Percentiles rank a stretch among this genome's conserved stretches.
Conservation (phyloP, 2,797 vertebrate genomes). For the Platyrinchus mystaceus region DNA sequence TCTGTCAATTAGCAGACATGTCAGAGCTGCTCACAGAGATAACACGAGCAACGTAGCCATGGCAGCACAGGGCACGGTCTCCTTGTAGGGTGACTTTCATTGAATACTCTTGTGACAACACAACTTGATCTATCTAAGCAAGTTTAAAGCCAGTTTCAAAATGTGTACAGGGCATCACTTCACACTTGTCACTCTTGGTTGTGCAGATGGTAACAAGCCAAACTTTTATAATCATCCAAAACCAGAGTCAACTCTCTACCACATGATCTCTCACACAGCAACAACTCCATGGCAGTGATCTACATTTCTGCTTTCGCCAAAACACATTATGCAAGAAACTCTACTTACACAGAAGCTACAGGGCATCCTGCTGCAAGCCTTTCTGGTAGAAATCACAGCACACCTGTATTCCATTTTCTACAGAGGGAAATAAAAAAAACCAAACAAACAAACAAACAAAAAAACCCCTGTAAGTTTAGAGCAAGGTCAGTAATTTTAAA, state of each 20-base stretch:
- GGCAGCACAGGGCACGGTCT: not conserved
- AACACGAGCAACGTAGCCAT: fast-evolving
- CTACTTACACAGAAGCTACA: not conserved
- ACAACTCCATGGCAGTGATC: not conserved
- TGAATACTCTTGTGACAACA: not conserved
- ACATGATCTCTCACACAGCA: fast-evolving
- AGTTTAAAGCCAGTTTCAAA: not conserved
- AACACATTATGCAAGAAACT: not conserved
- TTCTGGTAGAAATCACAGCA: not conserved
- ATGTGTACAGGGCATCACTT: not conserved
- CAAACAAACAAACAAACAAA: not conserved
- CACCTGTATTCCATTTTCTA: not conserved
- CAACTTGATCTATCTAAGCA: not conserved
- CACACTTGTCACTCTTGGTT: not conserved
- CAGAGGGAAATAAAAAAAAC: not conserved
- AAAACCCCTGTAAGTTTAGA: not conserved
- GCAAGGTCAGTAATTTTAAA: conserved; percentile 35
- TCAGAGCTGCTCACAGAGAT: not conserved
- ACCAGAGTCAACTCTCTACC: not conserved
- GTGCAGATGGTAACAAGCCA: not conserved
- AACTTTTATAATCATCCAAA: not conserved
- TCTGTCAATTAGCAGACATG: not conserved
- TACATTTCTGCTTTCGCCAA: not conserved
- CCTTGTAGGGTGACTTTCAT: not conserved
- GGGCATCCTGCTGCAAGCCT: not conserved